Percentiles rank a stretch among this genome's conserved stretches.
phyloP scores from a whole-genome alignment of 2,797 vertebrate genomes.

The Tamandua tetradactyla region DNA sequence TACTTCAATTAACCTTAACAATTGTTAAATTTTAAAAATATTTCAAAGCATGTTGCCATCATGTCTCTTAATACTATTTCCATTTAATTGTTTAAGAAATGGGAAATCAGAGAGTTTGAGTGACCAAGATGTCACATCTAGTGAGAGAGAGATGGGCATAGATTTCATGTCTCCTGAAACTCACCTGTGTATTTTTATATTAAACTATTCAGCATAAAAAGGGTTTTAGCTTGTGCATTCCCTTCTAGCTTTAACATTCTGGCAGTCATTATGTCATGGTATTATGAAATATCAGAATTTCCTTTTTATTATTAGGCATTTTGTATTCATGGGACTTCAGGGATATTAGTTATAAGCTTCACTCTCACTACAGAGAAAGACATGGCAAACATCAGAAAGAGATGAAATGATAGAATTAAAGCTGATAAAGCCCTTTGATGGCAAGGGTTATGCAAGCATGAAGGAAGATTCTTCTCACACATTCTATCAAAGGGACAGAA shows the following conservation, averaged over 20 bases:
- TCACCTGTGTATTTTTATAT: background rate
- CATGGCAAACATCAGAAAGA: slow-evolving; percentile 80
- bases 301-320: slow-evolving; percentile 71
- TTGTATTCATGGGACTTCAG: slow-evolving; percentile 77
- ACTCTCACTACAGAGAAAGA: slow-evolving; percentile 73
- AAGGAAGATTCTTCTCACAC: slow-evolving; percentile 73
- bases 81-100: slow-evolving; percentile 28
- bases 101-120: slow-evolving; percentile 6
- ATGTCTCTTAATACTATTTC: slow-evolving; percentile 13
- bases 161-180: background rate
- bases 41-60: background rate
- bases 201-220: slow-evolving; percentile 43
- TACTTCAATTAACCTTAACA: background rate
- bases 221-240: slow-evolving; percentile 35
- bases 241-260: slow-evolving; percentile 46
- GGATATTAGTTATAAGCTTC: slow-evolving; percentile 77
- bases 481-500: slow-evolving; percentile 73
- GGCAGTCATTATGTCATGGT: slow-evolving; percentile 68
- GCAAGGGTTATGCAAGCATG: slow-evolving; percentile 81
- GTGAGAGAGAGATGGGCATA: background rate
- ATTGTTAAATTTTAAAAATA: background rate
- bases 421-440: slow-evolving; percentile 81
- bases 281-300: slow-evolving; percentile 74
- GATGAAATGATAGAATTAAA: slow-evolving; percentile 84
- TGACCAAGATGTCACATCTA: slow-evolving; percentile 4